Evolutionary conservation across 1,140 invertebrate genomes (phyloP).

Genomic region (Cotesia chilonis): DNA sequence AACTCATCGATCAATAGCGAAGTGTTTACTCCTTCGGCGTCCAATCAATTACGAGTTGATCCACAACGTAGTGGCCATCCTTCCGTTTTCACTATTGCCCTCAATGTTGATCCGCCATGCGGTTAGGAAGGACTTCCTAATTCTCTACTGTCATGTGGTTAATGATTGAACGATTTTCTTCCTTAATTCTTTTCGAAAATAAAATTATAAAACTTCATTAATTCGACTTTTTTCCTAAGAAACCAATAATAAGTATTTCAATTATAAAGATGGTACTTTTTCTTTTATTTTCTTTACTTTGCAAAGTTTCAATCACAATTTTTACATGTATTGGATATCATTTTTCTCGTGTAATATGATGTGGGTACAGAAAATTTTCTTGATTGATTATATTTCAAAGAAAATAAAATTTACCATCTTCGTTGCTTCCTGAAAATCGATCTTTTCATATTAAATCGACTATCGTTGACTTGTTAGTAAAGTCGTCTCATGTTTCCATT

Average conservation of each 20-base stretch:
- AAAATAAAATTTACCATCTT: constrained; percentile 18
- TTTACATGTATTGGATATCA: background rate
- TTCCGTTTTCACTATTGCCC: constrained; percentile 1
- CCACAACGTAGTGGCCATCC: constrained; percentile 39
- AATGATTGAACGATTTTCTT: constrained; percentile 4
- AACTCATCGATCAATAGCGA: constrained; percentile 61
- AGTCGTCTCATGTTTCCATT: constrained; percentile 49
- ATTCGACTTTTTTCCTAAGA: background rate
- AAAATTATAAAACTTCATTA: background rate
- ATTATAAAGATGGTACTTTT: too few species aligned
- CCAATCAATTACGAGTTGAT: constrained; percentile 57
- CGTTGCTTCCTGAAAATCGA: constrained; percentile 6
- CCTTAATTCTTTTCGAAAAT: background rate
- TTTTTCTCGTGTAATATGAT: background rate
- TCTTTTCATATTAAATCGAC: constrained; percentile 16
- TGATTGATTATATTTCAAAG: constrained; percentile 18
- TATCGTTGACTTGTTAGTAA: constrained; percentile 35
- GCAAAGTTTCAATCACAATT: background rate
- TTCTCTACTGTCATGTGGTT: background rate
- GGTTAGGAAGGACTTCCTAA: constrained; percentile 1
- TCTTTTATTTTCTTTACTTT: too few species aligned
- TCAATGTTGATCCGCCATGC: constrained; percentile 13
- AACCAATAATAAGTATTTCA: background rate
- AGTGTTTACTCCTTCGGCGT: constrained; percentile 57
- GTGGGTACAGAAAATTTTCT: constrained; percentile 9